These are phyloP conservation scores for Podargus strigoides DNA, from an alignment of 2,797 vertebrate species.

Conservation along the genomic window DNA sequence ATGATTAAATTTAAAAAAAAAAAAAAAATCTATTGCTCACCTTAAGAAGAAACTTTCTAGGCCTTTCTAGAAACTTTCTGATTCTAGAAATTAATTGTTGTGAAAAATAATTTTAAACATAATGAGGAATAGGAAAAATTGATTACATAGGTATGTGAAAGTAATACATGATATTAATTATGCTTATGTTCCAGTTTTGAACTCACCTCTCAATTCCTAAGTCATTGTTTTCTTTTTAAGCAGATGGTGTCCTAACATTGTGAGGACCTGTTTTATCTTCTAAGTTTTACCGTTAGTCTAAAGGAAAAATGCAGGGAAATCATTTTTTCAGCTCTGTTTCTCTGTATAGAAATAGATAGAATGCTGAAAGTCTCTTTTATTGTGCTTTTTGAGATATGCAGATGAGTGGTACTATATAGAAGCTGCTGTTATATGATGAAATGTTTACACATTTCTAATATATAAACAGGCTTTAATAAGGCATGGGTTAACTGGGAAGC, in stretches of 20 bases:
- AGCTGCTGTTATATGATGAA: background rate
- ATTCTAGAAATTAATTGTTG: background rate
- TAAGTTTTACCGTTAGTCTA: background rate
- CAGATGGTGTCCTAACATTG: background rate
- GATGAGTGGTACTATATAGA: background rate
- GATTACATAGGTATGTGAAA: background rate
- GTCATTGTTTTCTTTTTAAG: background rate
- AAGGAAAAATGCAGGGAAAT: background rate
- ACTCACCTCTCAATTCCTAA: background rate
- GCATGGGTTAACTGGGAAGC: background rate
- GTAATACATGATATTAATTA: background rate
- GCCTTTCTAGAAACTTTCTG: too few relatives aligned
- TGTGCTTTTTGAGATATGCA: background rate
- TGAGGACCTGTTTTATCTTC: background rate
- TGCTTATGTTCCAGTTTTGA: background rate
- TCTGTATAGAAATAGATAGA: background rate
- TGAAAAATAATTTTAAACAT: background rate
- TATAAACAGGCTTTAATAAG: background rate
- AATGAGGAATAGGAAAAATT: background rate
- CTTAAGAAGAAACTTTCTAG: background rate
- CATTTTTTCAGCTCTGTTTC: background rate
- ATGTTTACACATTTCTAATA: background rate
- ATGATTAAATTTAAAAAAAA: background rate
- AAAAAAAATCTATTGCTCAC: background rate
- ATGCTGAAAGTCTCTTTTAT: background rate